Percentiles rank a stretch among this genome's conserved stretches.
Conservation (phyloP, 2,797 vertebrate species). For the Sebastiscus albofasciatus region DNA sequence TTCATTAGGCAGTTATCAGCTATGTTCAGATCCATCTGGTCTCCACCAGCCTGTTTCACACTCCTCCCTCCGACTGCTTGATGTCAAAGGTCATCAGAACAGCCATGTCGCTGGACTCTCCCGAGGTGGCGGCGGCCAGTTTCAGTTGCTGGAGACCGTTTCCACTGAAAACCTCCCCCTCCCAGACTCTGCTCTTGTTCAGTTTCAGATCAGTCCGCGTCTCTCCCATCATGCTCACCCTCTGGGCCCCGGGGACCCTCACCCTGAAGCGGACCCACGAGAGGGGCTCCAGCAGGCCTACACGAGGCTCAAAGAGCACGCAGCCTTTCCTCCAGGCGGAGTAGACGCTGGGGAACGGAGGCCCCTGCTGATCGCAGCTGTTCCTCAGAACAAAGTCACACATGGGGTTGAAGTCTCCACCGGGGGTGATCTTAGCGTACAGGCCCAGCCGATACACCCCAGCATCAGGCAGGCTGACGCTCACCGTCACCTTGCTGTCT, state of each 20-base stretch:
- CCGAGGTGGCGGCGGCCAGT: slow-evolving; percentile 75
- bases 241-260: slow-evolving; percentile 77
- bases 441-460: slow-evolving; percentile 82
- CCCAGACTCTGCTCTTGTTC: slow-evolving; percentile 83
- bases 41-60: slow-evolving; percentile 31
- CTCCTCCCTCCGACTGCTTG: slow-evolving; percentile 53
- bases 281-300: slow-evolving; percentile 77
- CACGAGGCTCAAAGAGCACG: slow-evolving; percentile 84
- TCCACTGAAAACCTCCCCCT: slow-evolving; percentile 78
- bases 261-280: slow-evolving; percentile 84
- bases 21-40: not conserved
- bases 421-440: slow-evolving; percentile 72
- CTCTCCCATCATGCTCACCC: slow-evolving; percentile 80
- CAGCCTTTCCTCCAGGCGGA: slow-evolving; percentile 84
- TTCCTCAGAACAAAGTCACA: slow-evolving; percentile 84
- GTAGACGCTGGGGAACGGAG: slow-evolving; percentile 83
- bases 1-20: not conserved
- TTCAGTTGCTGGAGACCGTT: slow-evolving; percentile 69
- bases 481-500: slow-evolving; percentile 85
- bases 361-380: slow-evolving; percentile 65
- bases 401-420: slow-evolving; percentile 77
- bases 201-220: slow-evolving; percentile 74
- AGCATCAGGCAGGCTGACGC: slow-evolving; percentile 65
- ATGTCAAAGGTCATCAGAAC: slow-evolving; percentile 84
- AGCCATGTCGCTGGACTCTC: slow-evolving; percentile 75